phyloP scores from a whole-genome alignment of 2,797 vertebrate species.

The Eleutherodactylus coqui region DNA sequence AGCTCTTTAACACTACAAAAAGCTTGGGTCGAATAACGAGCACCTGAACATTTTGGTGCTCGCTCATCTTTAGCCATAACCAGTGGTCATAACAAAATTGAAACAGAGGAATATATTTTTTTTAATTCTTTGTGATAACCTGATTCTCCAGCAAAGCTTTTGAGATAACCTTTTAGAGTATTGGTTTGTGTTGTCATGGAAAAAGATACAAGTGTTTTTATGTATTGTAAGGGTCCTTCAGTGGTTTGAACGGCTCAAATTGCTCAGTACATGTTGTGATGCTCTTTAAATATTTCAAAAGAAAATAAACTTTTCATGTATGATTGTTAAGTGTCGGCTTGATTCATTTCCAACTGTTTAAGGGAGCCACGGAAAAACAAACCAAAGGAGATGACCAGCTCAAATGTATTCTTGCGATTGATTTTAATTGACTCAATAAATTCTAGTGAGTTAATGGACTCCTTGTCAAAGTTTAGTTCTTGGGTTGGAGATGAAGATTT shows the following conservation, averaged over 20 bases:
- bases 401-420: not conserved
- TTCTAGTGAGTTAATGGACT: not conserved
- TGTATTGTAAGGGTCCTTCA: not conserved
- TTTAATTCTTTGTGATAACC: not conserved
- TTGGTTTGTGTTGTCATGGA: not conserved
- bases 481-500: not conserved
- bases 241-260: not conserved
- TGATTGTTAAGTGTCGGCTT: not conserved
- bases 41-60: too few species aligned
- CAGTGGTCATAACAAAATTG: too few species aligned
- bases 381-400: not conserved
- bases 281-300: too few species aligned
- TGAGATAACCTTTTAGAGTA: not conserved
- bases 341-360: not conserved
- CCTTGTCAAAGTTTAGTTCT: not conserved
- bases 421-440: not conserved
- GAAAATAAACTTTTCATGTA: not conserved
- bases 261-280: not conserved
- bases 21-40: too few species aligned
- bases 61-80: too few species aligned
- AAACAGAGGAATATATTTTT: not conserved
- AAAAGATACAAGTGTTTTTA: not conserved
- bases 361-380: not conserved
- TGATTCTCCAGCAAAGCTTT: not conserved
- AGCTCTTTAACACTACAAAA: too few species aligned